Evolutionary conservation across 2,888 invertebrate genomes (phyloP).

Genomic region (Ypsolopha scabrella): DNA sequence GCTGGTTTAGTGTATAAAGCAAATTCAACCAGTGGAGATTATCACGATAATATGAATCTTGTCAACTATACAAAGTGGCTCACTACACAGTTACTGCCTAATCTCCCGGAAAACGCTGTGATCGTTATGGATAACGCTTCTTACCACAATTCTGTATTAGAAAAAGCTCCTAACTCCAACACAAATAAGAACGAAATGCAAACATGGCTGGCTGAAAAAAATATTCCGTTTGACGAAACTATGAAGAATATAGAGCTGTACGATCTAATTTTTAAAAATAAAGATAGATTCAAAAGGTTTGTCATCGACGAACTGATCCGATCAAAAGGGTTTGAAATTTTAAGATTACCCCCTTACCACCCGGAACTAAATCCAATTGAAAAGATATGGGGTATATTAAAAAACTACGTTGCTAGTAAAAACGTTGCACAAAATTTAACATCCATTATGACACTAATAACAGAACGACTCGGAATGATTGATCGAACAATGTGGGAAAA

Average conservation of each 20-base stretch:
- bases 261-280: conserved; percentile 2
- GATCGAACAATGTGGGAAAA: neutral
- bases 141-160: conserved; percentile 2
- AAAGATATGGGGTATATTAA: conserved; percentile 3
- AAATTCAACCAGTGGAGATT: conserved; percentile 6
- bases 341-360: conserved; percentile 3
- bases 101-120: conserved; percentile 6
- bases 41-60: conserved; percentile 9
- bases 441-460: conserved; percentile 2
- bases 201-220: conserved; percentile 4
- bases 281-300: neutral
- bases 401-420: conserved; percentile 1
- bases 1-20: conserved; percentile 6
- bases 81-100: conserved; percentile 5
- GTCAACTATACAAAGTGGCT: conserved; percentile 7
- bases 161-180: neutral
- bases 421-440: neutral
- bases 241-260: conserved; percentile 3
- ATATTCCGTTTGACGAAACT: neutral
- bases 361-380: conserved; percentile 4
- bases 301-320: neutral
- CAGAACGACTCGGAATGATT: neutral
- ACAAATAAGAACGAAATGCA: conserved; percentile 4
- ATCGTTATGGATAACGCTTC: conserved; percentile 6
- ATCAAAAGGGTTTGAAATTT: neutral